Evolutionary conservation across 2,113 vertebrate genomes (phyloP).

Genomic region (Hyaena hyaena): DNA sequence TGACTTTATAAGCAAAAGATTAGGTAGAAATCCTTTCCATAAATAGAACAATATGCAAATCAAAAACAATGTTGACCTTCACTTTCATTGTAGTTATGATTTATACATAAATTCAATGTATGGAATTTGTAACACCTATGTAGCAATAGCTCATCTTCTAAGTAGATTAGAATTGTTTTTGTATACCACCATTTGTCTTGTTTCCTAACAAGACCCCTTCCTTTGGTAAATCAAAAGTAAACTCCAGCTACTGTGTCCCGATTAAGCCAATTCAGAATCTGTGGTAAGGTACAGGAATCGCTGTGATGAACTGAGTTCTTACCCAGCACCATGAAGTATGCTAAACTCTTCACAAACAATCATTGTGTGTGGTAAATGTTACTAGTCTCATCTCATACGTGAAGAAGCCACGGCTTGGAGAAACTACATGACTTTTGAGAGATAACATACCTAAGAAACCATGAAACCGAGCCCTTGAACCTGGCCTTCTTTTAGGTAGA

Average conservation of each 20-base stretch:
- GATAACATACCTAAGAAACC: background rate
- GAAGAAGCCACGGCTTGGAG: background rate
- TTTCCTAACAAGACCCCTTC: background rate
- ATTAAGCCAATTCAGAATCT: slow-evolving; percentile 2
- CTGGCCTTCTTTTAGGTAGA: background rate
- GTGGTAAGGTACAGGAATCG: background rate
- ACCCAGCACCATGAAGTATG: background rate
- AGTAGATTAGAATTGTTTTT: background rate
- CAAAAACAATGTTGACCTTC: background rate
- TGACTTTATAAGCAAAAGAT: background rate
- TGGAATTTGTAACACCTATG: background rate
- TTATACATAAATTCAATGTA: background rate
- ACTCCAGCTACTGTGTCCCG: background rate
- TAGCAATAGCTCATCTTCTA: background rate
- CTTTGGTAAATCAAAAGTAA: background rate
- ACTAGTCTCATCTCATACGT: background rate
- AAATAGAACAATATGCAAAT: slow-evolving; percentile 28
- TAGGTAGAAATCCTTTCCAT: background rate
- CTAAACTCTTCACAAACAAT: background rate
- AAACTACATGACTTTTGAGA: background rate
- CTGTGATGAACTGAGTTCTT: background rate
- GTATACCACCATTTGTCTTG: background rate
- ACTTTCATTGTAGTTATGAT: background rate
- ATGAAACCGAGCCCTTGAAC: background rate
- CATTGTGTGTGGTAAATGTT: background rate